Percentiles rank a stretch among this genome's conserved stretches.
Conservation (phyloP, 2,797 vertebrate genomes). For the Pangasius sanitwongsei region DNA sequence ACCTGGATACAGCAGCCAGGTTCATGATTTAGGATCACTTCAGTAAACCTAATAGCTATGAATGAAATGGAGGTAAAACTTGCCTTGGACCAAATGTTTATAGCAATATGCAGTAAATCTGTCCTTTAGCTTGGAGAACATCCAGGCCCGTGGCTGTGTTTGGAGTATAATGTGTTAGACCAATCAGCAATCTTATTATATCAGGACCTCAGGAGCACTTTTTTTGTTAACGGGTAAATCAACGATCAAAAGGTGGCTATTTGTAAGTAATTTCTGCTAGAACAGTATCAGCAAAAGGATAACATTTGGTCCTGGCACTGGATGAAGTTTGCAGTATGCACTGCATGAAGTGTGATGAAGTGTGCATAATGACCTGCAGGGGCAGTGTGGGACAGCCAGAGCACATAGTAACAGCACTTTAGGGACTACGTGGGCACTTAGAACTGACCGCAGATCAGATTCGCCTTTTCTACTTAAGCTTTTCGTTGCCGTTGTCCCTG, state of each 20-base stretch:
- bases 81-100: constrained; percentile 47
- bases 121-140: constrained; percentile 40
- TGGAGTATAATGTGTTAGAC: constrained; percentile 17
- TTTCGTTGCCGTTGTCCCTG: neutral
- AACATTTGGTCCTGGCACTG: neutral
- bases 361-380: constrained; percentile 48
- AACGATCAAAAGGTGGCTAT: constrained; percentile 4
- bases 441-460: constrained; percentile 45
- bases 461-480: constrained; percentile 27
- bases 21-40: constrained; percentile 51
- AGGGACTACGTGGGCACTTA: constrained; percentile 2
- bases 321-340: constrained; percentile 18
- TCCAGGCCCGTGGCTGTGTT: constrained; percentile 36
- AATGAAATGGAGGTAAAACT: constrained; percentile 54
- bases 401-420: constrained; percentile 20
- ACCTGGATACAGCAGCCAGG: constrained; percentile 20
- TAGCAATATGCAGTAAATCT: constrained; percentile 46
- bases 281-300: constrained; percentile 16
- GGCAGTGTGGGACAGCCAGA: constrained; percentile 58
- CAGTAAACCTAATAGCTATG: constrained; percentile 50
- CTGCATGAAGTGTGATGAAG: constrained; percentile 2
- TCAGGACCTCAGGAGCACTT: constrained; percentile 9
- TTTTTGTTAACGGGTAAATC: constrained; percentile 11
- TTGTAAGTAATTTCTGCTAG: constrained; percentile 13
- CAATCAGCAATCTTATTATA: constrained; percentile 12